Conservation (phyloP, 2,797 vertebrate genomes). For the Scolopax rusticola region DNA sequence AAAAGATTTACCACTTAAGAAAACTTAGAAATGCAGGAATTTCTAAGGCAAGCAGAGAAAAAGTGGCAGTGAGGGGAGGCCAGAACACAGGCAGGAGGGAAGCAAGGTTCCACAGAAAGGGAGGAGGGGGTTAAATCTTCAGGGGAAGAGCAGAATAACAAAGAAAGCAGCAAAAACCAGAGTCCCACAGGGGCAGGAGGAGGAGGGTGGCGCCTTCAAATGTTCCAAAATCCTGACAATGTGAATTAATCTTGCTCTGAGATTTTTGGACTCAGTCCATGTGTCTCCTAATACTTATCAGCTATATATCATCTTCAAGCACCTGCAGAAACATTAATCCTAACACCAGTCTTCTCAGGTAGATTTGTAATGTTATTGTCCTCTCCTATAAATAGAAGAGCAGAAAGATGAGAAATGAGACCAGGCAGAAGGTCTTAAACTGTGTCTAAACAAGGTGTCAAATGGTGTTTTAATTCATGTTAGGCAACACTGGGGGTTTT, state of each 20-base stretch:
- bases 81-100: background rate
- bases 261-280: background rate
- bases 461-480: background rate
- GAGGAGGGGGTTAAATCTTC: background rate
- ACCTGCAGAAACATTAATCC: background rate
- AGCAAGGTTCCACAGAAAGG: background rate
- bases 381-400: background rate
- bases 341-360: background rate
- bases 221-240: background rate
- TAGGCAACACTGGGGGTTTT: fast-evolving
- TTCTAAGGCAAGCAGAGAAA: background rate
- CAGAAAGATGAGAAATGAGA: background rate
- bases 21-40: background rate
- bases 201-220: background rate
- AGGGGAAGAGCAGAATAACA: background rate
- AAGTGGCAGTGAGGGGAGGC: background rate
- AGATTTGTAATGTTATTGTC: background rate
- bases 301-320: background rate
- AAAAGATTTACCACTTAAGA: background rate
- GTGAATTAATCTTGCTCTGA: background rate
- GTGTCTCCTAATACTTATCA: background rate
- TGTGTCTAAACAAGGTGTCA: background rate
- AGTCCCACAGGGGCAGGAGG: background rate
- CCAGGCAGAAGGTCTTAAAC: background rate
- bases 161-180: background rate